phyloP scores from a whole-genome alignment of 2,113 vertebrate species.

The Ictidomys tridecemlineatus region DNA sequence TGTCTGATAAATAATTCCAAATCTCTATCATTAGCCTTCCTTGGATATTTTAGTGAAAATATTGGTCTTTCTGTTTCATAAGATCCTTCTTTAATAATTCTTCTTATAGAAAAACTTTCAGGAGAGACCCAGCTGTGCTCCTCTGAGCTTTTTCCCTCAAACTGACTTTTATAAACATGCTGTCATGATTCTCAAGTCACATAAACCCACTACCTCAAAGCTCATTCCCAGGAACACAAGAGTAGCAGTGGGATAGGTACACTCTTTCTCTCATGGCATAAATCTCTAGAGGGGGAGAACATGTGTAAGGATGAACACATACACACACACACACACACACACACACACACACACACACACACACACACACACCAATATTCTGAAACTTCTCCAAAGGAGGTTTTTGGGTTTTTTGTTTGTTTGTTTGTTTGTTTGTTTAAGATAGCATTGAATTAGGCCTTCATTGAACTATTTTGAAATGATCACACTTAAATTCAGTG shows the following conservation, averaged over 20 bases:
- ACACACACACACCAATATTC: neutral
- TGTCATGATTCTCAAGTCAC: neutral
- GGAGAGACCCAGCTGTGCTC: neutral
- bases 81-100: slow-evolving; percentile 9
- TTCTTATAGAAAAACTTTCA: slow-evolving; percentile 19
- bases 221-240: neutral
- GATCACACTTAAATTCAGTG: slow-evolving; percentile 10
- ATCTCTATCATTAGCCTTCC: slow-evolving; percentile 5
- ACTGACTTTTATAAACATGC: neutral
- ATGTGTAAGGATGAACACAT: neutral
- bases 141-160: neutral
- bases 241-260: neutral
- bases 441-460: neutral
- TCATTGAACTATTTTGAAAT: neutral
- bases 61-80: neutral
- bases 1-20: slow-evolving; percentile 62
- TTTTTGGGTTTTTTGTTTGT: too few species aligned
- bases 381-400: neutral
- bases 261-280: neutral
- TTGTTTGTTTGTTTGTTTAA: neutral
- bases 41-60: slow-evolving; percentile 32
- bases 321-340: neutral
- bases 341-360: neutral
- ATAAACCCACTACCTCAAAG: neutral
- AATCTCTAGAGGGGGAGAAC: neutral